Base-by-base conservation (phyloP, 2,888 invertebrate species). In the Ryuthela nishihirai region DNA sequence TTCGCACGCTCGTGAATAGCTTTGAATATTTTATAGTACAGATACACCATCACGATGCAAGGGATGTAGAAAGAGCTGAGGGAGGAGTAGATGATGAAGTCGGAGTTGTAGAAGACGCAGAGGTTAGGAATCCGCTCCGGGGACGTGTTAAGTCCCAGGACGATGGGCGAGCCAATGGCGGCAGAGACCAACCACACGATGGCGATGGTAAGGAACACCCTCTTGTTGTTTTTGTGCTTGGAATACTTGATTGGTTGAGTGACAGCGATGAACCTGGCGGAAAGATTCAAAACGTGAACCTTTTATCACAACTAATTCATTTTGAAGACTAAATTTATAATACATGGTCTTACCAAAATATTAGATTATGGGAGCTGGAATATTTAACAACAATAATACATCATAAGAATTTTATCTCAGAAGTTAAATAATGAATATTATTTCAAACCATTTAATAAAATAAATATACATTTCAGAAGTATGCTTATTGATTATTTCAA, bases 211-310 rank as follows among this genome's bases (percentile, higher is more conserved):
- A 94, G 78, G 84, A 91, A 90, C 42, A 97, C 93, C 60, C 98
- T 84, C 49, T 85, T 82, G 78, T 88, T 92, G 81, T 92, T 97
- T 81, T 94, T 92, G 81, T 97, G 95, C 74, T 94, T 93, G 59
- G 97, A 94, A 79, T 99, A 99, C 77, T 97, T 93, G 75, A 99
- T 97, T 71, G 99, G 99, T 75, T 92, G 89, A 41, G 97, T 98
- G 68, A 99, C 98, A 65, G 99, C 99, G 71, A 98, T 95, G 77
- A 93, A 99, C 81, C 98, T 98, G 83, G n/a, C n/a, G n/a, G n/a
- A n/a, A n/a, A n/a, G n/a, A n/a, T n/a, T n/a, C n/a, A n/a, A n/a
- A n/a, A n/a, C n/a, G n/a, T n/a, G n/a, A n/a, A n/a, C n/a, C n/a
- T n/a, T n/a, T n/a, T n/a, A n/a, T n/a, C n/a, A n/a, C n/a, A n/a